Evolutionary conservation across 2,888 invertebrate genomes (phyloP).

Genomic region (Euclidia mi): DNA sequence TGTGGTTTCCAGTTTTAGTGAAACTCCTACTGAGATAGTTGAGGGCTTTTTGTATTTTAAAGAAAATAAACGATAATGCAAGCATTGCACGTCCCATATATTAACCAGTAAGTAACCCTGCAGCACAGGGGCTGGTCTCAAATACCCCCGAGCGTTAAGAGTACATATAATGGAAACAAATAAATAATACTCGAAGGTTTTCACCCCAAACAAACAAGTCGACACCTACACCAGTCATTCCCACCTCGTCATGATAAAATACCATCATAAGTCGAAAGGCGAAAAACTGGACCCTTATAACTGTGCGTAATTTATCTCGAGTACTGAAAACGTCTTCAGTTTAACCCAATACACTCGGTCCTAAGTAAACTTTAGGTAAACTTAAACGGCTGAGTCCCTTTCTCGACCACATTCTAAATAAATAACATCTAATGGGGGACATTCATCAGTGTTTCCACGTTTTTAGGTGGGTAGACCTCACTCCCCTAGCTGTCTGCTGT

Average conservation of each 20-base stretch:
- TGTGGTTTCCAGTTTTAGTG: slow-evolving; percentile 77
- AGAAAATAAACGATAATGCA: slow-evolving; percentile 20
- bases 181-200: slow-evolving; percentile 54
- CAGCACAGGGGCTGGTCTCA: slow-evolving; percentile 27
- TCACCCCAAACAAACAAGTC: slow-evolving; percentile 60
- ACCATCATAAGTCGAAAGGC: slow-evolving; percentile 82
- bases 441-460: slow-evolving; percentile 90
- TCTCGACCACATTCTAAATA: slow-evolving; percentile 90
- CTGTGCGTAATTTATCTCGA: slow-evolving; percentile 82
- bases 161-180: slow-evolving; percentile 53
- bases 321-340: slow-evolving; percentile 83
- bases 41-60: slow-evolving; percentile 56
- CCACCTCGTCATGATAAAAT: slow-evolving; percentile 79
- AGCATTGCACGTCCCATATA: slow-evolving; percentile 1
- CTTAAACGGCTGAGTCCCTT: slow-evolving; percentile 86
- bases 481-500: slow-evolving; percentile 83
- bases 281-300: slow-evolving; percentile 87
- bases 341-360: slow-evolving; percentile 88
- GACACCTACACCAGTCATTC: slow-evolving; percentile 65
- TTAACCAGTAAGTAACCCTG: slow-evolving; percentile 29
- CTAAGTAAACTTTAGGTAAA: slow-evolving; percentile 89
- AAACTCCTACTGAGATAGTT: slow-evolving; percentile 72
- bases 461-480: slow-evolving; percentile 86
- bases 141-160: slow-evolving; percentile 44
- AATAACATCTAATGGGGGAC: slow-evolving; percentile 90